Evolutionary conservation across 2,888 invertebrate species (phyloP), one percentile per base, ranked within the genome.

Genomic region (Desoria tigrina): DNA sequence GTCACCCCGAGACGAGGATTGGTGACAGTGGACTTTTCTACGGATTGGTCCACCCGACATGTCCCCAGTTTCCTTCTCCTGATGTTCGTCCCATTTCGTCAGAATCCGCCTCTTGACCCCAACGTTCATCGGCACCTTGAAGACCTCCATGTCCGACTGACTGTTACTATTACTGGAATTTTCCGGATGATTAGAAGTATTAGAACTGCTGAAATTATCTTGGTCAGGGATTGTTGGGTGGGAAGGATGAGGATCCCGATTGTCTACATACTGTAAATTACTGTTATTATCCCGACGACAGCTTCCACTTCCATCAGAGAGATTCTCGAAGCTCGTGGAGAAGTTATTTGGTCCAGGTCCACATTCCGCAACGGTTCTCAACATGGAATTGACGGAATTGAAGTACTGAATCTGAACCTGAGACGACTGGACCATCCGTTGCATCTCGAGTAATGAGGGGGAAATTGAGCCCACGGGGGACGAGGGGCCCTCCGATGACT

Each of bases 91-190:
- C 18, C 58, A 53, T 32, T 63, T 66, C 23, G 54, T 45, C 21
- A 63, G 49, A 49, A 59, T 62, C 42, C 63, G 57, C 11, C 66
- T 24, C 32, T 66, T 66, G 42, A 66, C 23, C 24, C 63, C 66
- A 37, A 42, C 58, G n/a, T 59, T 62, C 21, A 27, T 42, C 1
- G 54, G 62, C 21, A 57, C 42, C 14, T 65, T 60, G 28, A 56
- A 58, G 37, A 23, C 28, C 11, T 32, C 54, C 4, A 28, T 28
- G 21, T 54, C 54, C 2, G 54, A 54, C 3, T 9, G 32, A 11
- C 32, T 32, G 32, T 32, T 32, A n/a, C n/a, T n/a, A n/a, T n/a
- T n/a, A n/a, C n/a, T n/a, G n/a, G n/a, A n/a, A n/a, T 14, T 23
- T 4, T 16, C 23, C 24, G 4, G 51, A 24, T 21, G 2, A 18